Percentiles rank a stretch among this genome's conserved stretches.
phyloP scores from a whole-genome alignment of 2,888 invertebrate species.

The Hirtodrosophila duncani region DNA sequence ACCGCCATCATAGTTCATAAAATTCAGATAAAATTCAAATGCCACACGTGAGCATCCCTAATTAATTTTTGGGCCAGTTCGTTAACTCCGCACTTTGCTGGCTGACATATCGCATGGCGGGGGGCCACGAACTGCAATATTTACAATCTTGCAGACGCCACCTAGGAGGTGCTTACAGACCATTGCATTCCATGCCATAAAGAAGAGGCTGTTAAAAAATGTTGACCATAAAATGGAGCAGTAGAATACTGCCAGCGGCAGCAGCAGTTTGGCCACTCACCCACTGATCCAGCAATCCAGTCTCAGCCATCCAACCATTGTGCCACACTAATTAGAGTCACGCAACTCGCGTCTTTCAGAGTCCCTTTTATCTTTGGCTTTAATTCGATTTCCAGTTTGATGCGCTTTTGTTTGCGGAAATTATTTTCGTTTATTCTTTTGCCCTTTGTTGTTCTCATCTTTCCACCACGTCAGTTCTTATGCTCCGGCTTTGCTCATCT shows the following conservation, averaged over 20 bases:
- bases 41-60: no score
- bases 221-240: conserved; percentile 23
- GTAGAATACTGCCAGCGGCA: no score
- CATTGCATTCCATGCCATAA: background rate
- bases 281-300: no score
- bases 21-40: no score
- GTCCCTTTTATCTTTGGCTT: conserved; percentile 28
- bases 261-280: background rate
- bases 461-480: conserved; percentile 4
- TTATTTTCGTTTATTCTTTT: conserved; percentile 63
- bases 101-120: conserved; percentile 33
- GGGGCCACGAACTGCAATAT: conserved; percentile 23
- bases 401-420: conserved; percentile 60
- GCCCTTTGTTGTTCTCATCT: conserved; percentile 32
- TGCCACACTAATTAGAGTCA: conserved; percentile 55
- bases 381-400: conserved; percentile 68
- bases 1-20: no score
- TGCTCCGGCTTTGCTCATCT: conserved; percentile 1
- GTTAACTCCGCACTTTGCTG: conserved; percentile 58
- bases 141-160: conserved; percentile 33
- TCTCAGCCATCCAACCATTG: no score
- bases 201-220: conserved; percentile 18
- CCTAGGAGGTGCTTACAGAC: conserved; percentile 3
- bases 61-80: conserved; percentile 52
- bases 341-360: conserved; percentile 32